Evolutionary conservation across 2,888 invertebrate species (phyloP).

Genomic region (Hedychridium roseum): DNA sequence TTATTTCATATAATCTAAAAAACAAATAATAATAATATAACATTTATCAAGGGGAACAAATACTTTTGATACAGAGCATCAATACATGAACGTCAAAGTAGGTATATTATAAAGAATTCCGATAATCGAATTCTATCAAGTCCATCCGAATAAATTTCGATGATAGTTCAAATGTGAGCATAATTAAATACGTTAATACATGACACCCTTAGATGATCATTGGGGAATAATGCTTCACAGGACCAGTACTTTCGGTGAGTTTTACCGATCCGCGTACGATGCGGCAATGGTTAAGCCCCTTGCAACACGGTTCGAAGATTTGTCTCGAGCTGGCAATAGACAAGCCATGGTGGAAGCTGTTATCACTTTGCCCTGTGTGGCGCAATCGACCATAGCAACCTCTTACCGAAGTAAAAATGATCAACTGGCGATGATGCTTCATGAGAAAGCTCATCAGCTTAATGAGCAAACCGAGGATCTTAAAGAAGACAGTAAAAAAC

Average conservation of each 20-base stretch:
- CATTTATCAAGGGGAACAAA: too few relatives aligned
- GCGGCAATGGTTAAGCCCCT: slow-evolving; percentile 27
- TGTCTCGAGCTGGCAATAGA: slow-evolving; percentile 38
- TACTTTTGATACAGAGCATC: too few relatives aligned
- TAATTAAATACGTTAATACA: slow-evolving; percentile 5
- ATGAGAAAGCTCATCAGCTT: slow-evolving; percentile 18
- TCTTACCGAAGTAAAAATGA: slow-evolving; percentile 44
- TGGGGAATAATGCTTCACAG: slow-evolving; percentile 12
- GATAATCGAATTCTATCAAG: not conserved
- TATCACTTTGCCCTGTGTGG: slow-evolving; percentile 33
- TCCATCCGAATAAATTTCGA: not conserved
- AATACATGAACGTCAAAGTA: not conserved
- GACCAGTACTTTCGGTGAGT: slow-evolving; percentile 27
- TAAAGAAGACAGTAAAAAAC: slow-evolving; percentile 18
- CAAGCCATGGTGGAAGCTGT: slow-evolving; percentile 48
- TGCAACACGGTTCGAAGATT: slow-evolving; percentile 27
- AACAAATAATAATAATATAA: not conserved
- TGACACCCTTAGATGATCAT: not conserved
- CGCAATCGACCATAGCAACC: slow-evolving; percentile 31
- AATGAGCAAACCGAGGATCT: slow-evolving; percentile 6
- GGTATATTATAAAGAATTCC: not conserved
- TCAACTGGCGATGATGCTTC: slow-evolving; percentile 34
- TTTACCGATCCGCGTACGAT: slow-evolving; percentile 32
- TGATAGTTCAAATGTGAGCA: not conserved
- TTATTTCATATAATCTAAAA: not conserved